Conservation (phyloP, 35 echinoderm and acorn worm species). For the Ptychodera flava region DNA sequence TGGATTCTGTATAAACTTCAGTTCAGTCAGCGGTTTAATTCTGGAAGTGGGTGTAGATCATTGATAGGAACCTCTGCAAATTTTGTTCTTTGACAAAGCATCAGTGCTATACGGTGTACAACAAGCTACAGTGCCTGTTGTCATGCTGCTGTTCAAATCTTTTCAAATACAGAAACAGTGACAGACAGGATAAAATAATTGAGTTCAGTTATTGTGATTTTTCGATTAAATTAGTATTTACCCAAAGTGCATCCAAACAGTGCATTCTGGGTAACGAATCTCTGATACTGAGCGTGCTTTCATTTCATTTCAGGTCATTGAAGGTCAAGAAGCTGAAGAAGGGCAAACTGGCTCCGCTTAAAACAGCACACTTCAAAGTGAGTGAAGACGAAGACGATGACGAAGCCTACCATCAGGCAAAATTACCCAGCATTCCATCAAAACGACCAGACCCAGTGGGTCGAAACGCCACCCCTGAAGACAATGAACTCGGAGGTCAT, state of each 20-base stretch:
- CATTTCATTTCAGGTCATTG: neutral
- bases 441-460: conserved; percentile 30
- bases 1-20: neutral
- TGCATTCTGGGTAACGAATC: too few species aligned
- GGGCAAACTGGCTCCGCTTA: conserved; percentile 33
- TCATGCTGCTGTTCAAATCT: too few species aligned
- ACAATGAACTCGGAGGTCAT: conserved; percentile 6
- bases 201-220: too few species aligned
- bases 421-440: conserved; percentile 18
- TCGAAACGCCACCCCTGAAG: conserved; percentile 17
- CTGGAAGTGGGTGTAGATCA: neutral
- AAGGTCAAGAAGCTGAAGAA: conserved; percentile 14
- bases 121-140: too few species aligned
- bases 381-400: conserved; percentile 14
- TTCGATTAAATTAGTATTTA: too few species aligned
- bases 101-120: neutral
- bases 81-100: neutral
- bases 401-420: conserved; percentile 4
- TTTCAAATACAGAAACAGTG: too few species aligned
- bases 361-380: neutral
- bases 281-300: too few species aligned
- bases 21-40: neutral
- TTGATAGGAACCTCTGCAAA: neutral
- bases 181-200: too few species aligned
- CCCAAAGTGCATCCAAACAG: too few species aligned